These are phyloP conservation scores for Drosophila leontia DNA, from an alignment of 1,140 invertebrate genomes.

Conservation along the genomic window DNA sequence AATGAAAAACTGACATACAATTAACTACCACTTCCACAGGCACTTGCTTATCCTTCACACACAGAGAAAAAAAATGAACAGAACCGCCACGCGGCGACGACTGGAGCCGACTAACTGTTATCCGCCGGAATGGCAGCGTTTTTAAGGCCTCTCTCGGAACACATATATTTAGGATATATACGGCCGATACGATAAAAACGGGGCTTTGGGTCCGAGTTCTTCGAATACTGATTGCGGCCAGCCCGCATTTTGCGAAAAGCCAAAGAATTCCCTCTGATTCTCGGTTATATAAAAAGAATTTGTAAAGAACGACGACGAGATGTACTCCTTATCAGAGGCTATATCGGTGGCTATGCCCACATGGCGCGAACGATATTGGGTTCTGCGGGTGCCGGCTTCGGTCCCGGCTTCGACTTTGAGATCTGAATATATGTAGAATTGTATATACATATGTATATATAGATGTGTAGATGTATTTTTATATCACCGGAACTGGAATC, in stretches of 20 bases:
- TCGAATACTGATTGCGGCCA: constrained; percentile 16
- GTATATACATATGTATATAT: background rate
- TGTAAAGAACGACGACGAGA: background rate
- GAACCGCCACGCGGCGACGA: constrained; percentile 1
- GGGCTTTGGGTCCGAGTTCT: constrained; percentile 1
- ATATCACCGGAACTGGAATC: constrained; percentile 32
- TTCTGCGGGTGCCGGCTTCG: constrained; percentile 11
- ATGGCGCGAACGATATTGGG: background rate
- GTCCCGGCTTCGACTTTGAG: background rate
- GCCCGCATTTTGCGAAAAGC: constrained; percentile 18
- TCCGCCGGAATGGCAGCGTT: background rate
- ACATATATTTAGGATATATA: constrained; percentile 20
- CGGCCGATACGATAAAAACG: constrained; percentile 14
- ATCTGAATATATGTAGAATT: background rate
- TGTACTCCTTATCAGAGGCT: constrained; percentile 15
- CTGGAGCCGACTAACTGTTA: constrained; percentile 30
- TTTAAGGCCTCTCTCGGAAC: constrained; percentile 13
- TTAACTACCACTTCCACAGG: constrained; percentile 14
- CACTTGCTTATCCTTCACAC: background rate
- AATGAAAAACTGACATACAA: constrained; percentile 81
- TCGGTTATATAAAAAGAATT: constrained; percentile 11
- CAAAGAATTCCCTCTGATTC: constrained; percentile 21
- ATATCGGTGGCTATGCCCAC: constrained; percentile 6
- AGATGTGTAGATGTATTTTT: background rate
- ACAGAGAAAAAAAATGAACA: background rate